A percentile compares a stretch with the other conserved stretches of the same genome.
Conservation (phyloP, 2,888 invertebrate genomes). For the Noctua comes region DNA sequence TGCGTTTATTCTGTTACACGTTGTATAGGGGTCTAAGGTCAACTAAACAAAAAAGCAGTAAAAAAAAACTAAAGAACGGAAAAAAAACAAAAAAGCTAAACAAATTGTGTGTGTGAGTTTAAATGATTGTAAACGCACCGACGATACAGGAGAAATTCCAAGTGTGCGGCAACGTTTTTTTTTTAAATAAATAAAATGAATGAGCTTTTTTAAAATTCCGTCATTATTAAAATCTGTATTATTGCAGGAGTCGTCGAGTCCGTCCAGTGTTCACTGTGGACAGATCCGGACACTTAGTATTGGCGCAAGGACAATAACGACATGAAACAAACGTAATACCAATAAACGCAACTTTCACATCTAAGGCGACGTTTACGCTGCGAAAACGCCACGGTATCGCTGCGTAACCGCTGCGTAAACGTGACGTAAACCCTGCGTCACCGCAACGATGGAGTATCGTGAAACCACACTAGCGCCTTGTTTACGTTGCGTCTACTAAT, state of each 20-base stretch:
- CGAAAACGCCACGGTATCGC: background rate
- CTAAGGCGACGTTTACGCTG: background rate
- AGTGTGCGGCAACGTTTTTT: no score
- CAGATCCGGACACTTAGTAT: slow-evolving; percentile 83
- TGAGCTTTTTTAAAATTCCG: background rate
- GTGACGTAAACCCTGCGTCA: background rate
- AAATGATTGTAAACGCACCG: no score
- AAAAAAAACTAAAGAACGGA: no score
- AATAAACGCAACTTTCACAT: background rate
- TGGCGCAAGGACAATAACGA: slow-evolving; percentile 78
- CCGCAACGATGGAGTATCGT: background rate
- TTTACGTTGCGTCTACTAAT: no score
- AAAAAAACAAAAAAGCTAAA: no score
- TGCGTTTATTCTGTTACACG: no score
- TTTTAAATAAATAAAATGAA: no score
- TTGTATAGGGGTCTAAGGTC: no score
- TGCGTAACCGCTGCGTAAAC: background rate
- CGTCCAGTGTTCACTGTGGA: slow-evolving; percentile 86
- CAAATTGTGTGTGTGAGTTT: no score
- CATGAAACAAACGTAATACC: background rate
- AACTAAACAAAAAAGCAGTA: no score
- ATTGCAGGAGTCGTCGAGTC: slow-evolving; percentile 80
- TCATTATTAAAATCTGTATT: background rate
- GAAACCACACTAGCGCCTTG: background rate
- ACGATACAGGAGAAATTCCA: no score